These are phyloP conservation scores for Tupiocoris notatus DNA, from an alignment of 2,888 invertebrate genomes.

Conservation along the genomic window DNA sequence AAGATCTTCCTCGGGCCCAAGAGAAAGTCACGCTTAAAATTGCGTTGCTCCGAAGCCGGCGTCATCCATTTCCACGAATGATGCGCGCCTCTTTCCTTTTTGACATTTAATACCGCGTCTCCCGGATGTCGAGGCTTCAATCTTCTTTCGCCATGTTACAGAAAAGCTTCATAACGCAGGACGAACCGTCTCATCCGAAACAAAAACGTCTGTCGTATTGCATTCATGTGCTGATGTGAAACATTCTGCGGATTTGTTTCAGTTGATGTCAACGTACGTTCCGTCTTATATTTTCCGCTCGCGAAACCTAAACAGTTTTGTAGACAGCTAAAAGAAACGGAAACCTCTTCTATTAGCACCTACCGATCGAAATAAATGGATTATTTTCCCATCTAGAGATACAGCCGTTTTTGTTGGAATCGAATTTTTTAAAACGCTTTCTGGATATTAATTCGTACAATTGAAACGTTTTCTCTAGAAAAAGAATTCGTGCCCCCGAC, in stretches of 20 bases:
- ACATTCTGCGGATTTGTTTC: not conserved
- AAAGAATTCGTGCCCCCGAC: too few species aligned
- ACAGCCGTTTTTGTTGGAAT: too few species aligned
- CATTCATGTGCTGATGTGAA: not conserved
- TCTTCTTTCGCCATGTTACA: not conserved
- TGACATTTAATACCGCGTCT: constrained; percentile 21
- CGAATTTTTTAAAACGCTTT: too few species aligned
- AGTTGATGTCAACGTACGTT: too few species aligned
- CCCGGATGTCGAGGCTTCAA: constrained; percentile 8
- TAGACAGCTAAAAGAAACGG: too few species aligned
- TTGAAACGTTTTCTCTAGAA: too few species aligned
- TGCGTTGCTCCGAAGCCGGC: not conserved
- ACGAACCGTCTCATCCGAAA: not conserved
- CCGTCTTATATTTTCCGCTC: too few species aligned
- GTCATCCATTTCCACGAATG: constrained; percentile 13
- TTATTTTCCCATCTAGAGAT: too few species aligned
- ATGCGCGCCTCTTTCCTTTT: constrained; percentile 4
- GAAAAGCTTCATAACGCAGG: not conserved
- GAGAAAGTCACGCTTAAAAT: constrained; percentile 19
- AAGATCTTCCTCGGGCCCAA: not conserved
- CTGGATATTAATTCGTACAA: too few species aligned
- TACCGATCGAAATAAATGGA: too few species aligned
- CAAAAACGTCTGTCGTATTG: not conserved
- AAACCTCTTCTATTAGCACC: too few species aligned
- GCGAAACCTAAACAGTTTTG: too few species aligned